Conservation (phyloP, 2,888 invertebrate species). For the Agelastica alni region DNA sequence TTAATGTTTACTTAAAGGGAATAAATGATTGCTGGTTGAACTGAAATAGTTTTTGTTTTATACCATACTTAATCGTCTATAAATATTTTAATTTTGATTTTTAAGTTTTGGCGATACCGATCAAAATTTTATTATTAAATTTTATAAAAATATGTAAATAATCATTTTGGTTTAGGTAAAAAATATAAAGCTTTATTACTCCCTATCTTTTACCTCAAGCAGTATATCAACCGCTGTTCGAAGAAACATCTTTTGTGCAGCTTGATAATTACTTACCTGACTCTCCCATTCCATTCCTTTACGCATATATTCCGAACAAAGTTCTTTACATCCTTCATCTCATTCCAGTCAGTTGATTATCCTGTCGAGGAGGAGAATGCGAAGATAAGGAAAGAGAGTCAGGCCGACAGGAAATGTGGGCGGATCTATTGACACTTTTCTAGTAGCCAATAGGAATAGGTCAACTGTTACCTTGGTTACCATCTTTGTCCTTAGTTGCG, state of each 20-base stretch:
- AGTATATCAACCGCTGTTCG: background rate
- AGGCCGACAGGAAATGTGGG: conserved; percentile 43
- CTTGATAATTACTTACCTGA: conserved; percentile 21
- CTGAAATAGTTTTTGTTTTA: too few relatives aligned
- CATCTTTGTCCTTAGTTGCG: conserved; percentile 49
- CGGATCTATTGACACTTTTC: conserved; percentile 54
- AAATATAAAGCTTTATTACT: too few relatives aligned
- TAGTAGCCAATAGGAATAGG: conserved; percentile 53
- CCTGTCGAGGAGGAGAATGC: conserved; percentile 30
- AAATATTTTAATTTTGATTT: too few relatives aligned
- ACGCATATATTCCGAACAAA: conserved; percentile 20
- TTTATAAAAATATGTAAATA: too few relatives aligned
- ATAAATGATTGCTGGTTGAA: too few relatives aligned
- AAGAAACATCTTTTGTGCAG: conserved; percentile 11
- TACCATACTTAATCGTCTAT: too few relatives aligned
- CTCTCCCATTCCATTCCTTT: conserved; percentile 18
- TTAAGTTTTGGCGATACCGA: too few relatives aligned
- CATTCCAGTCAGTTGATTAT: conserved; percentile 27
- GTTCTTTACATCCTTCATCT: conserved; percentile 20
- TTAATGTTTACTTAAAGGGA: too few relatives aligned
- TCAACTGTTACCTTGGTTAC: conserved; percentile 53
- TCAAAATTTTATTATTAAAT: too few relatives aligned
- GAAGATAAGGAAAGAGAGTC: conserved; percentile 32
- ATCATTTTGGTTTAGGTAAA: too few relatives aligned
- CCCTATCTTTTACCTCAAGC: background rate